phyloP scores from a whole-genome alignment of 2,888 invertebrate genomes.

The Lumbricus terrestris region DNA sequence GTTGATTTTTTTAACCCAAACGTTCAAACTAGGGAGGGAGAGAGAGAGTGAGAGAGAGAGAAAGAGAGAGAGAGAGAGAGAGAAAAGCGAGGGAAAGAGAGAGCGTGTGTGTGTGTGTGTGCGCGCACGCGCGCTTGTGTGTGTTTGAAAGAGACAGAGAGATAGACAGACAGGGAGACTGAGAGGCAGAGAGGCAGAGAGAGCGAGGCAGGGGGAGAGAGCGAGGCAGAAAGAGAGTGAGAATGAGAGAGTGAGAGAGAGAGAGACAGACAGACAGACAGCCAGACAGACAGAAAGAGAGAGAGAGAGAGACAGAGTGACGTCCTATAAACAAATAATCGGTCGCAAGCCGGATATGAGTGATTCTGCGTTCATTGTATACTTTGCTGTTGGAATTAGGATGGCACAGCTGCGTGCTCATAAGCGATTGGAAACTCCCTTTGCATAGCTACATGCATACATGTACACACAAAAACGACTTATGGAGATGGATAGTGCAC shows the following conservation, averaged over 20 bases:
- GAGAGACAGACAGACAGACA: not conserved
- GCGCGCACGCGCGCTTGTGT: too few species aligned
- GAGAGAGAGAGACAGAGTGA: not conserved
- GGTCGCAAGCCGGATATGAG: not conserved
- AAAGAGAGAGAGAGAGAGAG: not conserved
- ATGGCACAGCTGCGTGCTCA: not conserved
- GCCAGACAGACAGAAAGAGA: not conserved
- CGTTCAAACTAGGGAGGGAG: not conserved
- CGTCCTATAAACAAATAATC: not conserved
- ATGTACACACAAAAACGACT: not conserved
- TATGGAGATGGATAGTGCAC: not conserved
- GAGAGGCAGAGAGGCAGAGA: not conserved
- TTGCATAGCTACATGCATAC: too few species aligned
- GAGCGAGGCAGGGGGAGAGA: not conserved
- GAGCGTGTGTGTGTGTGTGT: not conserved
- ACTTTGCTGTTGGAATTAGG: not conserved
- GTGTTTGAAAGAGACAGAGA: not conserved
- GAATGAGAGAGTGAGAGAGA: not conserved
- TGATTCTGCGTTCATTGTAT: not conserved
- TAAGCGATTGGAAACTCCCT: not conserved
- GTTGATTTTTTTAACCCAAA: not conserved
- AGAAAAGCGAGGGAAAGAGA: not conserved
- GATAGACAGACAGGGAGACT: not conserved
- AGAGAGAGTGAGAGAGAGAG: not conserved
- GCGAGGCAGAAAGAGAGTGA: not conserved